These are phyloP conservation scores for Oncorhynchus tshawytscha DNA, from an alignment of 2,113 vertebrate genomes.

Conservation along the genomic window DNA sequence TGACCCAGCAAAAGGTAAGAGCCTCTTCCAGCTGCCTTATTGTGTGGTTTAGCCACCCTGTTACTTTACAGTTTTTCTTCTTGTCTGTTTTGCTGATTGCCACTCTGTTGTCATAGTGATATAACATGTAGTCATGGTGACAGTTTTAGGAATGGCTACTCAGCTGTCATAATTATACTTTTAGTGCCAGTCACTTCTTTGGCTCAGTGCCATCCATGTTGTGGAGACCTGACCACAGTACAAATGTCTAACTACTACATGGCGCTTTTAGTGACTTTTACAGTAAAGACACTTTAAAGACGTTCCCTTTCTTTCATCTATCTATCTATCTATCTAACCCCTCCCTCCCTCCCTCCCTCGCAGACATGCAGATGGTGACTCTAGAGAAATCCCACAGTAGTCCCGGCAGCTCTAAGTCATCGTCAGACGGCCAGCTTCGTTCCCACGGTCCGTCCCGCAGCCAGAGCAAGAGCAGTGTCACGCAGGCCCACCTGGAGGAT, in stretches of 20 bases:
- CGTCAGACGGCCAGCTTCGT: conserved; percentile 94
- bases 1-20: conserved; percentile 93
- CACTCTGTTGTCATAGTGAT: conserved; percentile 32
- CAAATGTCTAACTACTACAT: background rate
- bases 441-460: conserved; percentile 96
- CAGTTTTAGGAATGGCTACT: background rate
- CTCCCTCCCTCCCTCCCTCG: background rate
- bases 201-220: background rate
- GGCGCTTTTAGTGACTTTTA: background rate
- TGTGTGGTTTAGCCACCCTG: background rate
- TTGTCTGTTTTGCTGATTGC: conserved; percentile 11
- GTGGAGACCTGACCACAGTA: too few species aligned
- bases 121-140: conserved; percentile 28
- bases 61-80: background rate
- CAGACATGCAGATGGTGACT: conserved; percentile 93
- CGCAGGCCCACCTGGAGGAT: conserved; percentile 95
- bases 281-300: background rate
- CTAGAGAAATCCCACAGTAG: conserved; percentile 99
- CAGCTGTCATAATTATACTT: conserved; percentile 27
- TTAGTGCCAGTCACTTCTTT: conserved; percentile 20
- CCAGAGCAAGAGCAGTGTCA: conserved; percentile 98
- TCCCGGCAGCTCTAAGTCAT: conserved; percentile 97
- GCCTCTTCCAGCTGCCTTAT: background rate
- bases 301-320: background rate
- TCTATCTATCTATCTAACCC: too few species aligned